phyloP scores from a whole-genome alignment of 2,888 invertebrate species.

The Himalopsyche anomala region DNA sequence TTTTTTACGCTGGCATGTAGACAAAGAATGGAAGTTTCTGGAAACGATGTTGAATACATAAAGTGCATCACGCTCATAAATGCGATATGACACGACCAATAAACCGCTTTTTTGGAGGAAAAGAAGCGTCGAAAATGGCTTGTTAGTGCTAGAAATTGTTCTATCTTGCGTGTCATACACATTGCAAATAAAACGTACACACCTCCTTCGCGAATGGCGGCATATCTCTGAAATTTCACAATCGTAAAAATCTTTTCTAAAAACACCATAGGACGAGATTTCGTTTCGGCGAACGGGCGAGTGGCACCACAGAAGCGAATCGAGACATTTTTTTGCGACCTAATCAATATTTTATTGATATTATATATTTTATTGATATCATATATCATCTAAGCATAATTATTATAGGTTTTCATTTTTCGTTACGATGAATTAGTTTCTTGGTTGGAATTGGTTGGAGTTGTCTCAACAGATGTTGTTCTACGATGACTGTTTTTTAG shows the following conservation, averaged over 20 bases:
- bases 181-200: conserved; percentile 24
- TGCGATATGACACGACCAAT: background rate
- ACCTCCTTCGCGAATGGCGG: background rate
- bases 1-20: no score
- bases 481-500: no score
- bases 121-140: background rate
- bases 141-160: conserved; percentile 7
- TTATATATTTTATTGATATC: no score
- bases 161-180: conserved; percentile 16
- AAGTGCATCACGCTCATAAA: background rate
- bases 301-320: background rate
- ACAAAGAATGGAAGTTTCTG: no score
- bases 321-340: background rate
- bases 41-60: background rate
- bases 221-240: background rate
- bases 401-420: no score
- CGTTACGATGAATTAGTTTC: no score
- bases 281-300: background rate
- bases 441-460: no score
- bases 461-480: no score
- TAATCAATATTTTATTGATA: no score
- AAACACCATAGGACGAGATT: background rate
- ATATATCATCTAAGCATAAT: no score
- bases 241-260: conserved; percentile 16
- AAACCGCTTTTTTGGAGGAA: background rate